Percentiles rank a stretch among this genome's conserved stretches.
Conservation (phyloP, 2,797 vertebrate species). For the Psittacula derbiana region DNA sequence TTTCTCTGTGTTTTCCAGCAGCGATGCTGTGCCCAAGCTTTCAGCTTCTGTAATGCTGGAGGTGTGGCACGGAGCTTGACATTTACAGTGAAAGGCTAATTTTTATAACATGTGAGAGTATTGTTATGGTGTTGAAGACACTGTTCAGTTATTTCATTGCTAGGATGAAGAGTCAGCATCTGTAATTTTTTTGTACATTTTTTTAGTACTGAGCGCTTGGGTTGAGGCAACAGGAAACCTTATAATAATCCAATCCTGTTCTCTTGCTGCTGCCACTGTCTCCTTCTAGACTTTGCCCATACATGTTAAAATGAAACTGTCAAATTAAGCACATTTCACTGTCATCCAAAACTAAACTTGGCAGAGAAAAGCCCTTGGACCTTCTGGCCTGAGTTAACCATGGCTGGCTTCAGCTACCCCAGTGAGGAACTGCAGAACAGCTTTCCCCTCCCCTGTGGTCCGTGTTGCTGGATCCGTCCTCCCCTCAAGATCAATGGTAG, state of each 20-base stretch:
- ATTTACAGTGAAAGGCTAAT: background rate
- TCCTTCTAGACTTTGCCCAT: constrained; percentile 50
- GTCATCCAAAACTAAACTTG: constrained; percentile 61
- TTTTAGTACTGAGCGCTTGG: background rate
- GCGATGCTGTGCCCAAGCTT: background rate
- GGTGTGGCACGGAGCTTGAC: background rate
- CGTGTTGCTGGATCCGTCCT: background rate
- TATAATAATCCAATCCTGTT: constrained; percentile 6
- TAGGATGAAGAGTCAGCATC: background rate
- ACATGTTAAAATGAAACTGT: constrained; percentile 63
- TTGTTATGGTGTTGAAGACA: background rate
- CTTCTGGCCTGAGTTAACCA: constrained; percentile 66
- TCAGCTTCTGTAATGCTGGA: background rate
- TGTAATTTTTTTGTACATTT: background rate
- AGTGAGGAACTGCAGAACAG: background rate
- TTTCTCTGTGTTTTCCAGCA: background rate
- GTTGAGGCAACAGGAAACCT: background rate
- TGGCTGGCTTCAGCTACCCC: constrained; percentile 34
- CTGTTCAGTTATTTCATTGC: background rate
- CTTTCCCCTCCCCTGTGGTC: background rate
- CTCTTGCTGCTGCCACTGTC: background rate
- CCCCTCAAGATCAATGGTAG: background rate
- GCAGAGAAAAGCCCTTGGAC: constrained; percentile 57
- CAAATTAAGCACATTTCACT: constrained; percentile 67
- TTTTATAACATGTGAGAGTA: background rate